Evolutionary conservation across 2,113 vertebrate genomes (phyloP).

Genomic region (Tachycineta bicolor): DNA sequence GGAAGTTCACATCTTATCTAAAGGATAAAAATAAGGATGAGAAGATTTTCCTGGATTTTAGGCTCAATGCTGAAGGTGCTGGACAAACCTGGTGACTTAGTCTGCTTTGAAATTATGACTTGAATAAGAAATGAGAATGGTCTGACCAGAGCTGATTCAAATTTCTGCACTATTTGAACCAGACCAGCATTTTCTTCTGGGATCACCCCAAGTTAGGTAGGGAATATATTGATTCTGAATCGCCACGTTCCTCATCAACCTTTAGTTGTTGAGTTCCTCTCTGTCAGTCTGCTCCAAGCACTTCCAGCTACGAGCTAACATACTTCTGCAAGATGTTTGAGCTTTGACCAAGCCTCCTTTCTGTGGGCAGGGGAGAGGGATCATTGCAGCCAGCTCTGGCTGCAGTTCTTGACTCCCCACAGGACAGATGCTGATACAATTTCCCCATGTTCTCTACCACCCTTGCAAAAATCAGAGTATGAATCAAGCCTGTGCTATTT

Average conservation of each 20-base stretch:
- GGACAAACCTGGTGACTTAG: neutral
- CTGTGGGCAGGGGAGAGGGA: neutral
- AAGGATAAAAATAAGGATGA: neutral
- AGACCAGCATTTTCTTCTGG: neutral
- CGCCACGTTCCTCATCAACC: accelerated
- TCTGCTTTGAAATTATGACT: neutral
- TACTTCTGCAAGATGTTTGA: neutral
- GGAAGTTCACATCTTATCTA: neutral
- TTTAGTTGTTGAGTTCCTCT: neutral
- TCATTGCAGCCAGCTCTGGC: neutral
- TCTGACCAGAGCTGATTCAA: neutral
- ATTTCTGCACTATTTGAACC: neutral
- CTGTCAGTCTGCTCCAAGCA: neutral
- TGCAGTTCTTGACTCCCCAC: neutral
- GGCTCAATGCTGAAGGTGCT: neutral
- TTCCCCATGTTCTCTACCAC: neutral
- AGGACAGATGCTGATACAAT: neutral
- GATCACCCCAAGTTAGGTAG: neutral
- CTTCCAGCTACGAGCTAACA: neutral
- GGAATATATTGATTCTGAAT: neutral
- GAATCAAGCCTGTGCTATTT: neutral
- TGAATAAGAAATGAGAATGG: neutral
- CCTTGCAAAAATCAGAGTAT: neutral
- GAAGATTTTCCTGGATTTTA: neutral
- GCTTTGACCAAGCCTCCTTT: neutral